Evolutionary conservation across 2,113 vertebrate species (phyloP).

Genomic region (Oxyura jamaicensis): DNA sequence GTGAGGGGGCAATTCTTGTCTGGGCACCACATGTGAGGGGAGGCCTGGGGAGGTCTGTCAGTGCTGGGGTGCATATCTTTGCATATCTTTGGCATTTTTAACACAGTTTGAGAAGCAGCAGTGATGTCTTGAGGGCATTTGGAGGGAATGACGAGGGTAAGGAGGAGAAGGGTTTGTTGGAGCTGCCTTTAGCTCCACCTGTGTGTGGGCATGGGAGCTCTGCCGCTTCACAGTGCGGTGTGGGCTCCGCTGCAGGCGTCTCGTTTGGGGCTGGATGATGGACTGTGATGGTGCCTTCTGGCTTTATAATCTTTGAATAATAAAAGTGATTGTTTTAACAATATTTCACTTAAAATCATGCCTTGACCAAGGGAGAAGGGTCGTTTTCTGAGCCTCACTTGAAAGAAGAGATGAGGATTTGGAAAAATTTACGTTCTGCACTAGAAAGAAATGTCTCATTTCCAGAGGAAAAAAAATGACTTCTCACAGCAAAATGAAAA

Average conservation of each 20-base stretch:
- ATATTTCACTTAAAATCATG: background rate
- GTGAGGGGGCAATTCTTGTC: background rate
- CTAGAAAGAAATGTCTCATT: background rate
- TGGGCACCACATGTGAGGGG: rapidly evolving
- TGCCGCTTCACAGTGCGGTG: rapidly evolving
- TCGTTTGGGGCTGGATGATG: background rate
- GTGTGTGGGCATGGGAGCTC: rapidly evolving
- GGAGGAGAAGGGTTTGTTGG: background rate
- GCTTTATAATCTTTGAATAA: background rate
- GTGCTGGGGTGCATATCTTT: background rate
- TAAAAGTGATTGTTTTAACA: background rate
- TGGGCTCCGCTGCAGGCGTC: background rate
- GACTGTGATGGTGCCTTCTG: background rate
- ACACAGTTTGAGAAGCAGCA: background rate
- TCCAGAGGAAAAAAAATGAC: background rate
- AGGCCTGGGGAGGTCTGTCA: rapidly evolving
- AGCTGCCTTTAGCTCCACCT: rapidly evolving
- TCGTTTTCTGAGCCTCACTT: background rate
- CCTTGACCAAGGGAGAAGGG: background rate
- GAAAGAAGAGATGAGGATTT: background rate
- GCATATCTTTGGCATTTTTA: background rate
- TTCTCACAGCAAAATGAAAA: background rate
- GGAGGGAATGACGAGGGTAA: background rate
- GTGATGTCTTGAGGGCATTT: no score
- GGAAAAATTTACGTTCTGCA: background rate